Conservation (phyloP, 2,888 invertebrate genomes). For the Leptopilina syphax region DNA sequence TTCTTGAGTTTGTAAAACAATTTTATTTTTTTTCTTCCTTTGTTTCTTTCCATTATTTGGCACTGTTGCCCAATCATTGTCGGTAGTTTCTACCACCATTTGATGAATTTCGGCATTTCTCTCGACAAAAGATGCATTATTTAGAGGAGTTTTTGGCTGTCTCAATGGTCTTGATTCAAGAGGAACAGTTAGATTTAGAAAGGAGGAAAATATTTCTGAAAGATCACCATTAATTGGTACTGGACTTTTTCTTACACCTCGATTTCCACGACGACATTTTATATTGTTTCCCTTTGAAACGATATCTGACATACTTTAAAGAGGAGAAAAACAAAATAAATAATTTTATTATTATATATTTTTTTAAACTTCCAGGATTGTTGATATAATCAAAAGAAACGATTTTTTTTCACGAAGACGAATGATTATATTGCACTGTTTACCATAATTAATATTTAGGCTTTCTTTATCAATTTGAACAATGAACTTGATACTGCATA, state of each 20-base stretch:
- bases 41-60: slow-evolving; percentile 14
- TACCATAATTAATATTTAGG: not conserved
- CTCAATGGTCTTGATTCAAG: slow-evolving; percentile 17
- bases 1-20: not conserved
- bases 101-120: slow-evolving; percentile 34
- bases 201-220: slow-evolving; percentile 4
- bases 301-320: slow-evolving; percentile 26
- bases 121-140: not conserved
- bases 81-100: slow-evolving; percentile 2
- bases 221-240: not conserved
- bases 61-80: slow-evolving; percentile 39
- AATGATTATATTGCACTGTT: not conserved
- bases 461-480: slow-evolving; percentile 1
- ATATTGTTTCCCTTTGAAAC: not conserved
- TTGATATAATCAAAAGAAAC: not conserved
- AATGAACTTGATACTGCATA: not conserved
- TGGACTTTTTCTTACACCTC: not conserved
- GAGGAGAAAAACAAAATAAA: not conserved
- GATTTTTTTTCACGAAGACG: not conserved
- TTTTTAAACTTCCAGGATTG: not conserved
- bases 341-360: not conserved
- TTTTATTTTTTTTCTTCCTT: not conserved
- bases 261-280: slow-evolving; percentile 3
- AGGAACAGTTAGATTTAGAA: not conserved
- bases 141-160: not conserved